A percentile compares a stretch with the other conserved stretches of the same genome.
phyloP scores from a whole-genome alignment of 1,140 invertebrate species.

The Ceratitis capitata region DNA sequence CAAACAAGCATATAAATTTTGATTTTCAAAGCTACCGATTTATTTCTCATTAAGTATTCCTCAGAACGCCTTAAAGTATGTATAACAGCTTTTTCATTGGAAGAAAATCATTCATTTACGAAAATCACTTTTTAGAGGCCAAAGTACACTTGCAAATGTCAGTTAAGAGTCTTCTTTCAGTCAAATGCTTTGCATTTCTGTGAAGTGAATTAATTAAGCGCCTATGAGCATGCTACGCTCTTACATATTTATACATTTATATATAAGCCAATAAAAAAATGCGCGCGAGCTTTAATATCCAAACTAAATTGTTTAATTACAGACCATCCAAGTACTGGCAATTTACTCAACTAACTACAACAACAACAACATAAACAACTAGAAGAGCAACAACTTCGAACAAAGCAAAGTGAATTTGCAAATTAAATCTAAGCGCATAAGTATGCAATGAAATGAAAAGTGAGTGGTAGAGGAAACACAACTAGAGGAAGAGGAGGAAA shows the following conservation, averaged over 20 bases:
- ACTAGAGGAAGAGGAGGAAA: neutral
- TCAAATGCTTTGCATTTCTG: neutral
- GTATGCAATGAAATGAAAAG: neutral
- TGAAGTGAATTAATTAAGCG: neutral
- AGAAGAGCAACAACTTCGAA: neutral
- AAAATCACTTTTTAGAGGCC: neutral
- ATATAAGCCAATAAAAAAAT: neutral
- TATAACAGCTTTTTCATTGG: neutral
- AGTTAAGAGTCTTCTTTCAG: neutral
- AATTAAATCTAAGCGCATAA: neutral
- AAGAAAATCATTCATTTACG: too few species aligned
- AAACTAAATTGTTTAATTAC: slow-evolving; percentile 36
- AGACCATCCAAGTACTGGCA: neutral
- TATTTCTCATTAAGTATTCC: too few species aligned
- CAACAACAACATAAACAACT: too few species aligned
- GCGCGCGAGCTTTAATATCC: neutral
- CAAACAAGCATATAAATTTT: neutral
- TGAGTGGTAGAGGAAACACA: too few species aligned
- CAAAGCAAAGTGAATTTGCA: neutral
- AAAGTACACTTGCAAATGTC: neutral
- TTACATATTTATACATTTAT: neutral
- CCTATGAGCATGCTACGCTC: neutral
- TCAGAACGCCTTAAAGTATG: neutral
- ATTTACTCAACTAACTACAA: neutral
- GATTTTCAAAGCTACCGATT: neutral